phyloP scores from a whole-genome alignment of 2,888 invertebrate genomes.

The Bombylius major region DNA sequence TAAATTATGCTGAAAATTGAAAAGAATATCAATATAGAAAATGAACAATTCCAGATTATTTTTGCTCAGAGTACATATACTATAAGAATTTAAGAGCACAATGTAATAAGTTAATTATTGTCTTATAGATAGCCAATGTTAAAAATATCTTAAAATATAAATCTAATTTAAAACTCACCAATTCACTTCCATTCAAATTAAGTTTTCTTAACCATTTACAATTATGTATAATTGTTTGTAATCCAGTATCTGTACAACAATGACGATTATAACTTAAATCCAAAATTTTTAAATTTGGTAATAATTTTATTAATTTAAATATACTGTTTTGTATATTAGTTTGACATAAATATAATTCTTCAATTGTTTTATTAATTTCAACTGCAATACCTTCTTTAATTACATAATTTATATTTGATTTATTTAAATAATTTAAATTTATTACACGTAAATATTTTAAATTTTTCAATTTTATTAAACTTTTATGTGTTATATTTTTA shows the following conservation, averaged over 20 bases:
- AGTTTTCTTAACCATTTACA: constrained; percentile 45
- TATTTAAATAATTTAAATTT: constrained; percentile 55
- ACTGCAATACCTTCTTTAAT: constrained; percentile 48
- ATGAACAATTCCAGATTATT: no score
- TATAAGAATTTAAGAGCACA: no score
- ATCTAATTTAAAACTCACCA: neutral
- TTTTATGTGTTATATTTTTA: constrained; percentile 48
- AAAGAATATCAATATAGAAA: no score
- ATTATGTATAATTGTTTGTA: constrained; percentile 54
- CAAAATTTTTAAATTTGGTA: constrained; percentile 44
- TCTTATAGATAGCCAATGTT: no score
- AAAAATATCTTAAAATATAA: no score
- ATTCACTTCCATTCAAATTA: constrained; percentile 41
- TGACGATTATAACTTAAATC: constrained; percentile 56
- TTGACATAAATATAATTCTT: constrained; percentile 44
- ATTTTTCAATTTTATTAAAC: constrained; percentile 42
- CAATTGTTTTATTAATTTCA: constrained; percentile 37
- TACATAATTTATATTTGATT: constrained; percentile 41
- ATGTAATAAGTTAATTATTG: no score
- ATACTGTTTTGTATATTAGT: constrained; percentile 49
- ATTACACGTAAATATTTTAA: constrained; percentile 44
- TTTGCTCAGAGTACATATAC: no score
- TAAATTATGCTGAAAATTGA: no score
- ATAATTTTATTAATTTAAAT: constrained; percentile 44
- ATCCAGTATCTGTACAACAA: constrained; percentile 54